Evolutionary conservation across 2,888 invertebrate species (phyloP), one percentile per base, ranked within the genome.

Genomic region (Pemphredon lugubris): DNA sequence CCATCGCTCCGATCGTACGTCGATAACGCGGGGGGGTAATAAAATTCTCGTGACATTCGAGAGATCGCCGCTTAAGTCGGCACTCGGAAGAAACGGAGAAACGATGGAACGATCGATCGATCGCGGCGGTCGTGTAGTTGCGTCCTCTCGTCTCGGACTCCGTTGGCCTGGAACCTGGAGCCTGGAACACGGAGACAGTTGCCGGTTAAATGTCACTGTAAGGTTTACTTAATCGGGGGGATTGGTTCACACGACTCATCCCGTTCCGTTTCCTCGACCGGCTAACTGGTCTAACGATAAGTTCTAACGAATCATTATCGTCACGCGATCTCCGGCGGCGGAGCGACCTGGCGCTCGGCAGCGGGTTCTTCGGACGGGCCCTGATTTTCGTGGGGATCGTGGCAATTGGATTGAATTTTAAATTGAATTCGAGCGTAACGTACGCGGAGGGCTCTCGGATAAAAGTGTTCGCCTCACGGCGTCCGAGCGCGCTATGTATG

Each of bases 231-330:
- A 84, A 87, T 87, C 87, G 78, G 73, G 71, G n/a, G 72, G 81
- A 83, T 82, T 76, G 85, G 84, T 87, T 86, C 86, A 84, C 87
- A 87, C 87, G 87, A 85, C 83, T 84, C 82, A 84, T 86, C 84
- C 77, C 81, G 76, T 83, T 76, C 77, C 79, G 84, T 83, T 85
- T 83, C 75, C 73, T 65, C 67, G 73, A 59, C 53, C 73, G 71
- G 66, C 64, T 75, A 77, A 80, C 77, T 81, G 77, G 67, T 81
- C 75, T 73, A 76, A n/a, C n/a, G n/a, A n/a, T n/a, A n/a, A n/a
- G n/a, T n/a, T n/a, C n/a, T n/a, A n/a, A n/a, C 78, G 70, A 79
- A 61, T 77, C 72, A 87, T 87, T 87, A 87, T 79, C 85, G 82
- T 85, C 87, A 87, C 87, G 87, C 87, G 84, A 87, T 82, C 81